These are phyloP conservation scores for Chrysotoxum bicinctum DNA, from an alignment of 2,888 invertebrate genomes.

Conservation along the genomic window DNA sequence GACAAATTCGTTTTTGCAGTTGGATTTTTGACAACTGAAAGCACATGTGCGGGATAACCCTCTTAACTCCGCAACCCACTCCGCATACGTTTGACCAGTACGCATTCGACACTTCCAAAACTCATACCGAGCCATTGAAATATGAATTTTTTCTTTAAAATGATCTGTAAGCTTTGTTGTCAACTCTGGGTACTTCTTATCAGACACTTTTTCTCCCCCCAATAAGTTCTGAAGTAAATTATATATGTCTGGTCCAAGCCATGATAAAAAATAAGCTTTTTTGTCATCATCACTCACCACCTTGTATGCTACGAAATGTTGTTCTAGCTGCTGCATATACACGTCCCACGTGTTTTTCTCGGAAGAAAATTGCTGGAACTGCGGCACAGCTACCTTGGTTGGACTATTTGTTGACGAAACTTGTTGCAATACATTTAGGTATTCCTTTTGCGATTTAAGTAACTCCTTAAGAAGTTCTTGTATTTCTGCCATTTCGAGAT, in stretches of 20 bases:
- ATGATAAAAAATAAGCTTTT: slow-evolving; percentile 32
- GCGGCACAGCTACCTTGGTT: background rate
- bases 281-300: slow-evolving; percentile 25
- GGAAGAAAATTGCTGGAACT: slow-evolving; percentile 1
- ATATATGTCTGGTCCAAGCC: slow-evolving; percentile 3
- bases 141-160: slow-evolving; percentile 18
- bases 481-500: slow-evolving; percentile 5
- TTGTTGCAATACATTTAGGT: background rate
- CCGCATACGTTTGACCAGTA: slow-evolving; percentile 15
- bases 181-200: background rate
- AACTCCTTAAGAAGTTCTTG: background rate
- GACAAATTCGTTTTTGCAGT: background rate
- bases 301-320: slow-evolving; percentile 26
- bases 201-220: background rate
- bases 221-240: slow-evolving; percentile 22
- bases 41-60: background rate
- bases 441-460: slow-evolving; percentile 17
- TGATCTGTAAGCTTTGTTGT: slow-evolving; percentile 8
- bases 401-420: background rate
- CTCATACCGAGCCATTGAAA: slow-evolving; percentile 24
- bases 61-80: slow-evolving; percentile 26
- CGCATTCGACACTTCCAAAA: slow-evolving; percentile 33
- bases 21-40: background rate
- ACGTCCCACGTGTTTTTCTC: slow-evolving; percentile 26
- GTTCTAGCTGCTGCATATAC: slow-evolving; percentile 20